Percentiles rank a stretch among this genome's conserved stretches.
Evolutionary conservation across 2,797 vertebrate genomes (phyloP).

Genomic region (Carduelis carduelis): DNA sequence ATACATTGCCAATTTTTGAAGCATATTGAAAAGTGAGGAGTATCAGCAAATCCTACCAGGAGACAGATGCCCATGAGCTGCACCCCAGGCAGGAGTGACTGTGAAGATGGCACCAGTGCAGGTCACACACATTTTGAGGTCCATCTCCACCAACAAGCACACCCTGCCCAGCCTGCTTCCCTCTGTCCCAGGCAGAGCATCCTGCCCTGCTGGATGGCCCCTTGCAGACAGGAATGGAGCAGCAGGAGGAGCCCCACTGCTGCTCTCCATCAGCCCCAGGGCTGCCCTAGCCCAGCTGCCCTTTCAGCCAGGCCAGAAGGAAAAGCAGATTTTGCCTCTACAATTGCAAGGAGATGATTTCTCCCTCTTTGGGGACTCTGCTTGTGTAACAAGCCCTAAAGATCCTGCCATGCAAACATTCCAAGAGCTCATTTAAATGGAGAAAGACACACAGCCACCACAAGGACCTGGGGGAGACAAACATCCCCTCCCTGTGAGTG

Average conservation of each 20-base stretch:
- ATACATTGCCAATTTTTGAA: background rate
- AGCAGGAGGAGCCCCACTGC: background rate
- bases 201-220: background rate
- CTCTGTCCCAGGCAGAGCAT: background rate
- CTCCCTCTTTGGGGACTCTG: background rate
- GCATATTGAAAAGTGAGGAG: background rate
- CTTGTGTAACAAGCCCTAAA: background rate
- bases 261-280: accelerated
- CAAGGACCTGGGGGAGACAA: background rate
- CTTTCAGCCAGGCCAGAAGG: background rate
- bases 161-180: background rate
- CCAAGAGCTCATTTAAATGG: background rate
- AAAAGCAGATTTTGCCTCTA: background rate
- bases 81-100: background rate
- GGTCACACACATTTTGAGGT: accelerated
- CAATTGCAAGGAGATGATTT: background rate
- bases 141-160: background rate
- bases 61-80: background rate
- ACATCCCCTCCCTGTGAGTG: background rate
- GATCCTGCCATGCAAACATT: background rate
- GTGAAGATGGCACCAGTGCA: background rate
- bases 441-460: background rate
- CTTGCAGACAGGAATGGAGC: accelerated
- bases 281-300: background rate
- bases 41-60: background rate